A percentile compares a stretch with the other conserved stretches of the same genome.
Conservation (phyloP, 2,888 invertebrate genomes). For the Carterocephalus palaemon region DNA sequence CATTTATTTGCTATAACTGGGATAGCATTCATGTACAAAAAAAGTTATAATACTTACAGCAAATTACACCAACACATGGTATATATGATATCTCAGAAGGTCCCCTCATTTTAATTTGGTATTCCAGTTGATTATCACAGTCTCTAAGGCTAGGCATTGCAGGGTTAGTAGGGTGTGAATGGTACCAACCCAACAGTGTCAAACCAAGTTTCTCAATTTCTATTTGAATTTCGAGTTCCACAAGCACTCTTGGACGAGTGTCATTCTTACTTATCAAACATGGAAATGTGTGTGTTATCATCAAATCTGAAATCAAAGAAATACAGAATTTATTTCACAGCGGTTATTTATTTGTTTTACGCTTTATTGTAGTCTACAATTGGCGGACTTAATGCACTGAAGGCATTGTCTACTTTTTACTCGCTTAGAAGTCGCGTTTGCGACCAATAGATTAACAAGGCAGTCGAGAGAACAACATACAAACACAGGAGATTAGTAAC, state of each 20-base stretch:
- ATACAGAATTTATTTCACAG: not conserved
- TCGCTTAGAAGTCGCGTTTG: too few relatives aligned
- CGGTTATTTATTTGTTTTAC: too few relatives aligned
- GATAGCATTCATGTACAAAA: not conserved
- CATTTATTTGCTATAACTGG: not conserved
- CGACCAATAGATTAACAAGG: too few relatives aligned
- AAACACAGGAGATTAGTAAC: too few relatives aligned
- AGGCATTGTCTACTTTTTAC: too few relatives aligned
- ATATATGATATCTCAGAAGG: slow-evolving; percentile 93
- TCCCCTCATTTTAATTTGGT: slow-evolving; percentile 96
- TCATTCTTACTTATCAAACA: slow-evolving; percentile 90
- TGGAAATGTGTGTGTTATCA: slow-evolving; percentile 93
- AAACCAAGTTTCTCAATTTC: slow-evolving; percentile 90
- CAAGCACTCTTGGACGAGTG: slow-evolving; percentile 84
- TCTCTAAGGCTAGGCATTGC: slow-evolving; percentile 93
- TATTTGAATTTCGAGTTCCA: slow-evolving; percentile 90
- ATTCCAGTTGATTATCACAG: slow-evolving; percentile 95
- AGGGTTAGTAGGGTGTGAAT: slow-evolving; percentile 93
- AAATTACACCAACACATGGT: slow-evolving; percentile 94
- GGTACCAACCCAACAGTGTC: slow-evolving; percentile 95
- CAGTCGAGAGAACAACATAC: too few relatives aligned
- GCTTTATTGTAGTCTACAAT: too few relatives aligned
- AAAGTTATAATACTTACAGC: slow-evolving; percentile 82
- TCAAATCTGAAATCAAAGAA: slow-evolving; percentile 83
- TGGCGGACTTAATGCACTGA: too few relatives aligned